Conservation (phyloP, 2,888 invertebrate genomes). For the Lumbricus terrestris region DNA sequence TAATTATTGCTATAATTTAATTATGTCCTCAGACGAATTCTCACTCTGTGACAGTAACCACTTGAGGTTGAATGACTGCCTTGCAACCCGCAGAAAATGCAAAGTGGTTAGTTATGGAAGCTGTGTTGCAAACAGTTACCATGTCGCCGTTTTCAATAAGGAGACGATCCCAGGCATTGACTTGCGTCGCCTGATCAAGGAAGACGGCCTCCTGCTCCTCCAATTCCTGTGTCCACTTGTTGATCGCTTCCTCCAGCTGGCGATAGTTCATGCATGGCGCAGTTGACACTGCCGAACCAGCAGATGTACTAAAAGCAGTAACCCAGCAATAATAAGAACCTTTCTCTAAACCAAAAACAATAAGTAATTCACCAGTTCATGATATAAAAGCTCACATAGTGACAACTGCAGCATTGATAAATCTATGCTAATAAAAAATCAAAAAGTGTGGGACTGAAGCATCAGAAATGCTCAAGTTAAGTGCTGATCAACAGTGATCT, state of each 20-base stretch:
- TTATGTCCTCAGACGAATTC: too few species aligned
- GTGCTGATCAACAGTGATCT: too few species aligned
- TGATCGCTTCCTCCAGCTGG: conserved; percentile 85
- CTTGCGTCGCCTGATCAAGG: conserved; percentile 87
- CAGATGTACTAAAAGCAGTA: conserved; percentile 12
- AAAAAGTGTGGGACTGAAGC: too few species aligned
- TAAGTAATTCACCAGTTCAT: neutral
- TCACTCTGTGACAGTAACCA: neutral
- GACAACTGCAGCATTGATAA: neutral
- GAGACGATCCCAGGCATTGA: conserved; percentile 91
- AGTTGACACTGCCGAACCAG: conserved; percentile 5
- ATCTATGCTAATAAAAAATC: too few species aligned
- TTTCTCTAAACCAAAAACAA: neutral
- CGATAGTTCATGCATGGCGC: conserved; percentile 70
- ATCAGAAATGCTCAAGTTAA: too few species aligned
- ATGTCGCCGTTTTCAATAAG: conserved; percentile 88
- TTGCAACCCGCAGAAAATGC: neutral
- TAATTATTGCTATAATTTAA: too few species aligned
- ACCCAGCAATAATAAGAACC: neutral
- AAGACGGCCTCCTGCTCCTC: conserved; percentile 84
- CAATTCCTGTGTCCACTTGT: conserved; percentile 88
- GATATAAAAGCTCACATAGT: neutral
- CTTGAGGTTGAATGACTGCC: neutral
- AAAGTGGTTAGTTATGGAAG: too few species aligned
- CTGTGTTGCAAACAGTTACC: conserved; percentile 61